These are phyloP conservation scores for Phragmatobia fuliginosa DNA, from an alignment of 2,888 invertebrate genomes.

Conservation along the genomic window DNA sequence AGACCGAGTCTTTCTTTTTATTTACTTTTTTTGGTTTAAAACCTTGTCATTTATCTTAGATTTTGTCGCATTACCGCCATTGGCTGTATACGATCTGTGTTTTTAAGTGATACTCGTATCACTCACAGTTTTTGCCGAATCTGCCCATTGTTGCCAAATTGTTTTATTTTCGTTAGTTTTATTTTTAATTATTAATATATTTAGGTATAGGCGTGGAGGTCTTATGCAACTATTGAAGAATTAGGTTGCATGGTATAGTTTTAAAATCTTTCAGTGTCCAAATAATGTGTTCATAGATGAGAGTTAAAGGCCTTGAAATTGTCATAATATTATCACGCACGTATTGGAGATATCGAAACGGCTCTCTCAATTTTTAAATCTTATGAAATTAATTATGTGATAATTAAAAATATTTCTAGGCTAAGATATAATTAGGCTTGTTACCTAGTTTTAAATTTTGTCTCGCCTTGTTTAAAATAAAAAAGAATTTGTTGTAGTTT, in stretches of 20 bases:
- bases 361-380: slow-evolving; percentile 16
- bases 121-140: slow-evolving; percentile 7
- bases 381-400: slow-evolving; percentile 2
- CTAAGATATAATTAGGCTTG: neutral
- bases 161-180: neutral
- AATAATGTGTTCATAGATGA: slow-evolving; percentile 6
- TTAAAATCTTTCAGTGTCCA: neutral
- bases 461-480: neutral
- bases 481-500: neutral
- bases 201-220: neutral
- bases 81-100: neutral
- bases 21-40: slow-evolving; percentile 4
- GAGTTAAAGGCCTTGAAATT: slow-evolving; percentile 12
- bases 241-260: neutral
- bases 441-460: neutral
- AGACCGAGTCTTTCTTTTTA: slow-evolving; percentile 3
- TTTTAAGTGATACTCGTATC: neutral
- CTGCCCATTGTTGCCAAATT: slow-evolving; percentile 16
- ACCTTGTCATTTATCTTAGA: neutral
- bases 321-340: slow-evolving; percentile 5
- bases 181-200: slow-evolving; percentile 7
- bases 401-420: neutral
- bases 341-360: neutral
- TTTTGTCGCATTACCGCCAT: neutral
- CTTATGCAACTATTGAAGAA: neutral